A percentile compares a stretch with the other conserved stretches of the same genome.
These are phyloP conservation scores for Ips typographus DNA, from an alignment of 1,140 invertebrate genomes.

Conservation along the genomic window DNA sequence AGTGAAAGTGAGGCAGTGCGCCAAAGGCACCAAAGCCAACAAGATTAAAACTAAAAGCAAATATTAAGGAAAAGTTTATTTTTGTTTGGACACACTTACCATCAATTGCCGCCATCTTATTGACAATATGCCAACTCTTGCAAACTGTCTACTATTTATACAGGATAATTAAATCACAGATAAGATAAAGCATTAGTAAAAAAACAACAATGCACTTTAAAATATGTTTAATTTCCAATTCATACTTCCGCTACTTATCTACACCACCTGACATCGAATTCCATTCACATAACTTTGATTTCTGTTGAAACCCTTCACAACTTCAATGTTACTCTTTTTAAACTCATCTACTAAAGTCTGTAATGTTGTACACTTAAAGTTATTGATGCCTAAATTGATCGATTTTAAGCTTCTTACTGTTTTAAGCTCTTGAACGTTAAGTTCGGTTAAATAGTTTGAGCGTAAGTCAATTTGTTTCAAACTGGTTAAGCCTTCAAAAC, in stretches of 20 bases:
- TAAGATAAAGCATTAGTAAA: no score
- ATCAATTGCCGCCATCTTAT: no score
- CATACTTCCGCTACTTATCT: background rate
- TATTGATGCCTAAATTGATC: conserved; percentile 32
- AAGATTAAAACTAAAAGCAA: conserved; percentile 1
- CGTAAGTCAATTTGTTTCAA: conserved; percentile 29
- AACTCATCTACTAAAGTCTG: conserved; percentile 16
- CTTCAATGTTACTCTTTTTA: conserved; percentile 12
- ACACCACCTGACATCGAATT: conserved; percentile 28
- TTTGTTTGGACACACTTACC: no score
- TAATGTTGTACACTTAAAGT: conserved; percentile 29
- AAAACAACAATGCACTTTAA: no score
- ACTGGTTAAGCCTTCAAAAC: conserved; percentile 18
- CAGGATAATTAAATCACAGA: background rate
- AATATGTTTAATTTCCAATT: no score
- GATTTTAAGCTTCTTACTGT: conserved; percentile 8
- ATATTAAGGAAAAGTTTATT: no score
- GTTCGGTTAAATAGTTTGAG: conserved; percentile 30
- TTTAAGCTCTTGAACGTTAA: conserved; percentile 25
- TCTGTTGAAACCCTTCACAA: conserved; percentile 20
- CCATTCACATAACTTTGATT: conserved; percentile 22
- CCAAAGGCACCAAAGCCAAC: background rate
- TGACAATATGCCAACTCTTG: no score
- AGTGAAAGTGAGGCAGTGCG: conserved; percentile 1
- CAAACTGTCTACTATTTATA: no score